Conservation (phyloP, 2,888 invertebrate species). For the Drosophila nr. medialis region DNA sequence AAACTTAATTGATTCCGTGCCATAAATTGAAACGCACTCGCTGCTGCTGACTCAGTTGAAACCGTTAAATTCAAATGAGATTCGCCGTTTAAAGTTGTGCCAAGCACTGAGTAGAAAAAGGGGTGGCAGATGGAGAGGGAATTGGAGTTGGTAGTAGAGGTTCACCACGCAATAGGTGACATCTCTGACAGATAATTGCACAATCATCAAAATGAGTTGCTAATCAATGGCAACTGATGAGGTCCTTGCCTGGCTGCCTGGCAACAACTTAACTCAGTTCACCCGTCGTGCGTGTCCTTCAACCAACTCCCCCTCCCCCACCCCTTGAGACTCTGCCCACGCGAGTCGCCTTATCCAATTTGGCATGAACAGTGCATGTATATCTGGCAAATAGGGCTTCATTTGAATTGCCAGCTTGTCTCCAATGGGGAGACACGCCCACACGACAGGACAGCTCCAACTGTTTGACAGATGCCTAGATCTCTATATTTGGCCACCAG, state of each 20-base stretch:
- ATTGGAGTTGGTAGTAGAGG: background rate
- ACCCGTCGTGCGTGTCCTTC: constrained; percentile 2
- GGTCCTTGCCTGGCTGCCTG: constrained; percentile 28
- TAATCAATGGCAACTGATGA: constrained; percentile 42
- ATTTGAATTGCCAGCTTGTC: constrained; percentile 77
- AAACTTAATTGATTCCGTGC: constrained; percentile 69
- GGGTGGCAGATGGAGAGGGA: background rate
- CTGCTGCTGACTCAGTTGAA: constrained; percentile 17
- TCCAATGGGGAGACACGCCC: constrained; percentile 62
- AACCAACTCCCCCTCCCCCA: background rate
- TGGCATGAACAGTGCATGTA: constrained; percentile 61
- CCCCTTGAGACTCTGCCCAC: constrained; percentile 50
- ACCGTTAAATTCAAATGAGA: constrained; percentile 56
- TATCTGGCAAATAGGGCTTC: constrained; percentile 74
- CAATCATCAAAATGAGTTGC: constrained; percentile 40
- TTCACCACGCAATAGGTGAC: constrained; percentile 20
- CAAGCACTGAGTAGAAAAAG: background rate
- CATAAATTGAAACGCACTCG: constrained; percentile 75
- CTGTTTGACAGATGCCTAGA: constrained; percentile 13
- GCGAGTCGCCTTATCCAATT: constrained; percentile 57
- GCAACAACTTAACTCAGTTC: constrained; percentile 52
- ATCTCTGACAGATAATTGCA: constrained; percentile 35
- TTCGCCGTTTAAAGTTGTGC: constrained; percentile 21
- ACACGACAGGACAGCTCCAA: constrained; percentile 12
- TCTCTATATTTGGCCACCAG: constrained; percentile 18